These are phyloP conservation scores for Drosophila varians DNA, from an alignment of 1,140 invertebrate species.

Conservation along the genomic window DNA sequence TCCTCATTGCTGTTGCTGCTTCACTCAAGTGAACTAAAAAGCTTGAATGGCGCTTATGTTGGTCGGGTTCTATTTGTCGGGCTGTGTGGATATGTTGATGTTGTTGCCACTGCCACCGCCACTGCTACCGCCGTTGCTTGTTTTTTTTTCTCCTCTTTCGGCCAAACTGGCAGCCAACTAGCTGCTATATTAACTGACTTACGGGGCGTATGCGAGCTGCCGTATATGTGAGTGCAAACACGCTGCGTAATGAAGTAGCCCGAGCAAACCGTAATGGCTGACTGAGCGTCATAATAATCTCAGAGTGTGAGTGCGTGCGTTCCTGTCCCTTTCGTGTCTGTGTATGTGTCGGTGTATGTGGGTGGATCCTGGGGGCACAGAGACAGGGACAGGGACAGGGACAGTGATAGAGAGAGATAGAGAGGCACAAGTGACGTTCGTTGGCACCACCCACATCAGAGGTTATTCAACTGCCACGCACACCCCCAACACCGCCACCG, in stretches of 20 bases:
- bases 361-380: conserved; percentile 48
- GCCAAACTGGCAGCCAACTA: conserved; percentile 65
- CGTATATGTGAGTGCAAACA: conserved; percentile 60
- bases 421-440: conserved; percentile 42
- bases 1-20: conserved; percentile 55
- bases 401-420: conserved; percentile 24
- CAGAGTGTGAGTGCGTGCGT: conserved; percentile 37
- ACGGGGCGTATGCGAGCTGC: conserved; percentile 39
- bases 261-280: conserved; percentile 72
- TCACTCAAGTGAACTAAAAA: conserved; percentile 74
- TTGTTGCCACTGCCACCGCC: conserved; percentile 40
- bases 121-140: conserved; percentile 10
- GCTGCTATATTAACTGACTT: conserved; percentile 80
- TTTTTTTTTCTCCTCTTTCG: conserved; percentile 47
- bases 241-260: conserved; percentile 80
- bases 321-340: conserved; percentile 22
- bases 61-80: conserved; percentile 68
- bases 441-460: conserved; percentile 47
- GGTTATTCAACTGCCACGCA: conserved; percentile 74
- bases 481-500: conserved; percentile 16
- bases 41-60: conserved; percentile 77
- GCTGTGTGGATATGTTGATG: conserved; percentile 37
- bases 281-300: conserved; percentile 81
- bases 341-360: conserved; percentile 9
- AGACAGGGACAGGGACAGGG: neutral